Evolutionary conservation across 2,888 invertebrate species (phyloP).

Genomic region (Brachylomia viminalis): DNA sequence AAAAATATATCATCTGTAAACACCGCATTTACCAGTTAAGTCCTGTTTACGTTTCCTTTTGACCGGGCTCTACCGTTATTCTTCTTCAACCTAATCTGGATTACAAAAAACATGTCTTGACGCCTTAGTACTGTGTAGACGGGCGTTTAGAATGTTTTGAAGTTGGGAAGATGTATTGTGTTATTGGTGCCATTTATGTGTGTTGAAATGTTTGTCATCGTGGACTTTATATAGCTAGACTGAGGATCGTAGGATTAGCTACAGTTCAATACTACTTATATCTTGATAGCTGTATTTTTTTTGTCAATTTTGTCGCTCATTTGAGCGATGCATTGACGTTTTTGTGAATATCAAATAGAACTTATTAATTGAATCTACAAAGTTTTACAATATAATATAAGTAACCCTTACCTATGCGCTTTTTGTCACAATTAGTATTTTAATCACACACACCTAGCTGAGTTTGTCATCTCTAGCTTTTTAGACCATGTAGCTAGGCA

Average conservation of each 20-base stretch:
- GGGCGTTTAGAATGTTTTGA: conserved; percentile 40
- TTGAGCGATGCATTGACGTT: too few relatives aligned
- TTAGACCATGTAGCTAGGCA: too few relatives aligned
- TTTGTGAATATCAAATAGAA: too few relatives aligned
- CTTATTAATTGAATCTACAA: too few relatives aligned
- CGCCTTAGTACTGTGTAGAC: conserved; percentile 62
- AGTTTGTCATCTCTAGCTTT: background rate
- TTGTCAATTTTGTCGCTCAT: too few relatives aligned
- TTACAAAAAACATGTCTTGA: conserved; percentile 78
- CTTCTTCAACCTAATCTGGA: conserved; percentile 80
- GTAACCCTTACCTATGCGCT: background rate
- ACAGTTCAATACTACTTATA: too few relatives aligned
- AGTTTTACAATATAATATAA: too few relatives aligned
- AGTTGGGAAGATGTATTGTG: background rate
- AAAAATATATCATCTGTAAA: conserved; percentile 62
- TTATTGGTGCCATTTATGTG: background rate
- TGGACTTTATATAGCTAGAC: background rate
- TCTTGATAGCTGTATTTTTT: too few relatives aligned
- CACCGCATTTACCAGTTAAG: conserved; percentile 62
- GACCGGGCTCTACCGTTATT: conserved; percentile 75
- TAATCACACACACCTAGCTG: background rate
- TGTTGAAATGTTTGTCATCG: background rate
- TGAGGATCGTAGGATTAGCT: background rate
- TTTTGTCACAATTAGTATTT: background rate
- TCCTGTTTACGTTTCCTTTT: conserved; percentile 76